phyloP scores from a whole-genome alignment of 2,797 vertebrate genomes.

The Nannoperca obscura region DNA sequence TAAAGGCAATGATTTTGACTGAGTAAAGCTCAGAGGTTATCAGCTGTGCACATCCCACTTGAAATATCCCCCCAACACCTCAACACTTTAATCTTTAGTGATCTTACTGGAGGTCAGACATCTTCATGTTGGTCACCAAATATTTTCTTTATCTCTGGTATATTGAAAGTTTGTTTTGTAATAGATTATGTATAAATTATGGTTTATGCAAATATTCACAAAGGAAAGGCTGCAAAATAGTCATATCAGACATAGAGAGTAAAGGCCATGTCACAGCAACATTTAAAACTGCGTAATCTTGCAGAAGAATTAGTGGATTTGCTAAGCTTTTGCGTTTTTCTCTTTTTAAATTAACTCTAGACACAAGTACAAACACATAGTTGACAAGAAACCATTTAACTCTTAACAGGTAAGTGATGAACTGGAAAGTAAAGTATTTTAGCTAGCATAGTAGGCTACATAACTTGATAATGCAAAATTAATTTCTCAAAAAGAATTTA shows the following conservation, averaged over 20 bases:
- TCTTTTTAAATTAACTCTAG: background rate
- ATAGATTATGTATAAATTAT: background rate
- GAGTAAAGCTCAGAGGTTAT: background rate
- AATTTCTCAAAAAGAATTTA: too few species aligned
- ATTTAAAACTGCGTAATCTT: background rate
- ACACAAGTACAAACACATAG: too few species aligned
- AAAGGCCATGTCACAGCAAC: background rate
- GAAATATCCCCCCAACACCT: background rate
- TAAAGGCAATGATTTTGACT: background rate
- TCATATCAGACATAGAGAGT: background rate
- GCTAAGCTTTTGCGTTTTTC: background rate
- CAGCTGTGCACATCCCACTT: background rate
- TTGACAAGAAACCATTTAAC: too few species aligned
- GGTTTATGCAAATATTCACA: background rate
- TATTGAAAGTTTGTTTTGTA: background rate
- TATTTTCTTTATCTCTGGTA: background rate
- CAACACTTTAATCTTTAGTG: background rate
- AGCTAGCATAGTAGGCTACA: too few species aligned
- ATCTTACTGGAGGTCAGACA: background rate
- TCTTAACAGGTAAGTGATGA: too few species aligned
- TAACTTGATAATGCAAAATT: too few species aligned
- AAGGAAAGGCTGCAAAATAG: background rate
- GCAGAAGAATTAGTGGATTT: background rate
- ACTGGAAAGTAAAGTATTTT: too few species aligned
- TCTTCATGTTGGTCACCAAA: background rate